Evolutionary conservation across 2,113 vertebrate genomes (phyloP).

Genomic region (Neopipo cinnamomea): DNA sequence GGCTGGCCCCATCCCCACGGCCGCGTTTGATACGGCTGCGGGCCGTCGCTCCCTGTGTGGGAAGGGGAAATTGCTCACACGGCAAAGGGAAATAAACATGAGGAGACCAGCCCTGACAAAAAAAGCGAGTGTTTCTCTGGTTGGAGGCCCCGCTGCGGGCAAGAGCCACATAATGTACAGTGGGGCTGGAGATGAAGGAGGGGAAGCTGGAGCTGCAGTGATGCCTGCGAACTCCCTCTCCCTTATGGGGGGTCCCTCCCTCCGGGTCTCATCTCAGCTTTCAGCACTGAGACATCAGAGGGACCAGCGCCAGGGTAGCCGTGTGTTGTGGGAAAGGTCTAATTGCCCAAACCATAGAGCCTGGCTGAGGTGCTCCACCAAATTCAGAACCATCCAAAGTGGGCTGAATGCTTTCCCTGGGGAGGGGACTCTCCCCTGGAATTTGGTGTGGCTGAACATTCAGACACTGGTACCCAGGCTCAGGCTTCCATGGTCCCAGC

Average conservation of each 20-base stretch:
- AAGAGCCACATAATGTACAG: fast-evolving
- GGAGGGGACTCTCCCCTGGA: not conserved
- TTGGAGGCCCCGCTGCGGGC: not conserved
- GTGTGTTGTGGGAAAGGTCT: not conserved
- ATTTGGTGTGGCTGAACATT: not conserved
- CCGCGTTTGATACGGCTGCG: not conserved
- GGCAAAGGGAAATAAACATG: slow-evolving; percentile 52
- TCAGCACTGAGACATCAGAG: not conserved
- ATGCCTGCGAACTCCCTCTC: not conserved
- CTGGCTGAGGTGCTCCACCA: fast-evolving
- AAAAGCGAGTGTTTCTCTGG: not conserved
- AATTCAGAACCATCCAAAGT: not conserved
- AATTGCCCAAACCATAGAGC: not conserved
- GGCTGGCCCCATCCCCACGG: slow-evolving; percentile 9
- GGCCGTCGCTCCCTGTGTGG: not conserved
- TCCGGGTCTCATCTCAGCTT: not conserved
- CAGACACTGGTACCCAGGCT: not conserved
- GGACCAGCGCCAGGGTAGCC: fast-evolving
- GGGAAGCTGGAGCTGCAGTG: not conserved
- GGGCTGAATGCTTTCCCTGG: not conserved
- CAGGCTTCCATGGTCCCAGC: not conserved
- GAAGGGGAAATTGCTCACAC: slow-evolving; percentile 36
- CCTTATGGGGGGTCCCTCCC: not conserved
- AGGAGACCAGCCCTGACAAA: slow-evolving; percentile 23
- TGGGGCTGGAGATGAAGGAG: not conserved